Evolutionary conservation across 1,140 invertebrate genomes (phyloP).

Genomic region (Solen grandis): DNA sequence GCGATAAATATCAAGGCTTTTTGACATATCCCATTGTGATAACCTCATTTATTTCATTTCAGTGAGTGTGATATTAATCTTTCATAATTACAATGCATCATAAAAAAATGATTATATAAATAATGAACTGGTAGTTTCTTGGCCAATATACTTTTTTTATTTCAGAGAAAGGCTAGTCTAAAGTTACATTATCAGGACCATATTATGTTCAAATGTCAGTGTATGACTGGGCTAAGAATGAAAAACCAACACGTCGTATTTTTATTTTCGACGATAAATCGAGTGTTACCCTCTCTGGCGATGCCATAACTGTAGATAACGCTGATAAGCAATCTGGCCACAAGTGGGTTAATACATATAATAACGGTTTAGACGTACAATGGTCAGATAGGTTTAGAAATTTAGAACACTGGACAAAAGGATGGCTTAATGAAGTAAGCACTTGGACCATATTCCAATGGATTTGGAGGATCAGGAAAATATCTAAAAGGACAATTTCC

Average conservation of each 20-base stretch:
- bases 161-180: too few species aligned
- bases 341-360: neutral
- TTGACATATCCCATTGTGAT: too few species aligned
- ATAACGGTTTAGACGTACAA: neutral
- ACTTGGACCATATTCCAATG: neutral
- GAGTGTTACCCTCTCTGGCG: neutral
- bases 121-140: too few species aligned
- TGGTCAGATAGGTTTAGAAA: conserved; percentile 3
- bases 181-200: too few species aligned
- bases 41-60: too few species aligned
- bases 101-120: too few species aligned
- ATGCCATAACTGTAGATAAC: neutral
- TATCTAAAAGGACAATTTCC: neutral
- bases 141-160: too few species aligned
- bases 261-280: conserved; percentile 14
- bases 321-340: neutral
- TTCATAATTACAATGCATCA: too few species aligned
- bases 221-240: conserved; percentile 1
- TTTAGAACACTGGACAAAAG: neutral
- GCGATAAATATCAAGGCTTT: too few species aligned
- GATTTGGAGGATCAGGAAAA: conserved; percentile 1
- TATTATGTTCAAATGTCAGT: conserved; percentile 1
- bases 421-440: conserved; percentile 4
- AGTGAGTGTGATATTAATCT: too few species aligned
- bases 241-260: neutral